Base-by-base conservation (phyloP, 2,888 invertebrate species). In the Thymelicus lineola region DNA sequence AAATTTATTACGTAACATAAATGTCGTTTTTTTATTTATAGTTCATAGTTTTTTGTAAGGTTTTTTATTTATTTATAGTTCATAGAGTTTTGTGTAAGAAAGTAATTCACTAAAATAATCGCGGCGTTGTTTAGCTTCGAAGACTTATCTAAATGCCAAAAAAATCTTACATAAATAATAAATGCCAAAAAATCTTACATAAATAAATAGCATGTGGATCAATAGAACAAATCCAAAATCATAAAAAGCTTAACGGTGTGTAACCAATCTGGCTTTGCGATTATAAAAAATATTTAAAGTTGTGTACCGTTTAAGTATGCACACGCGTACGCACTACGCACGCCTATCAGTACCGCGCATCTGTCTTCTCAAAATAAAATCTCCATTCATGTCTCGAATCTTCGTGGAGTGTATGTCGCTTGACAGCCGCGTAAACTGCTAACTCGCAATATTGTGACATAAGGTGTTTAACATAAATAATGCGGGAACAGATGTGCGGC, bases 391-490 rank as follows among this genome's bases (percentile, higher is more conserved):
- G 75, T 71, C 72, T 71, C 74, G 77, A 58, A 57, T 69, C 57
- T 57, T 35, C 45, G 46, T 68, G 60, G 59, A 55, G 57, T 55
- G 69, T 50, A 62, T 79, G 78, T 78, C 82, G 82, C 78, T 85
- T 83, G 86, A 87, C 84, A 85, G 84, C 80, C 76, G 79, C 80
- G 82, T 87, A 86, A 85, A 83, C 83, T 84, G 80, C 89, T 91
- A 91, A 91, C 91, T 91, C 88, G 89, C 87, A 83, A 91, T 93
- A 93, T 93, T 91, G 91, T 91, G 93, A 92, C 93, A 93, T 92
- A 93, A 92, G 93, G 93, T 93, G 91, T 93, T 93, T 93, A 93
- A 92, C 93, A 93, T 93, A 93, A 93, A 93, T 93, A 93, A 93
- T 92, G 86, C 87, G 87, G 80, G 84, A 86, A 89, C 93, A 93